These are phyloP conservation scores for Irena cyanogastra DNA, from an alignment of 2,113 vertebrate genomes.

Conservation along the genomic window DNA sequence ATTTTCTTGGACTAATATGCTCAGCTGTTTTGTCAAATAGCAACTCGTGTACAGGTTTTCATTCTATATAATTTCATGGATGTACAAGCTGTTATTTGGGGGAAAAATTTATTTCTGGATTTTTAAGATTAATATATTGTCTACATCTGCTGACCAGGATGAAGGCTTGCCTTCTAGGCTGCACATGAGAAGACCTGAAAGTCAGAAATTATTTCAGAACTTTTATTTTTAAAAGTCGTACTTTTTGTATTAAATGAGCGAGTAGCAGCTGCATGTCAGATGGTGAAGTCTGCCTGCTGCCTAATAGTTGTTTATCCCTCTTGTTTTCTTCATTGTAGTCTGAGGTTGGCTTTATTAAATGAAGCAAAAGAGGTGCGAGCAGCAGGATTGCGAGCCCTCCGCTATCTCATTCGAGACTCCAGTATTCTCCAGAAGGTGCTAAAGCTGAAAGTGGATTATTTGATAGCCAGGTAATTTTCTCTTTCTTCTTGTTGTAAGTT, in stretches of 20 bases:
- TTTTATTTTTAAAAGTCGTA: not conserved
- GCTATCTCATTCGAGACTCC: constrained; percentile 94
- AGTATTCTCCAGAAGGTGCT: constrained; percentile 93
- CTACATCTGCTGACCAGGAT: not conserved
- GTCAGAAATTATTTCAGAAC: not conserved
- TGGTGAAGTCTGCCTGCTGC: not conserved
- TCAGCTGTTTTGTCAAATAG: not conserved
- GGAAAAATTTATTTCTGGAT: fast-evolving
- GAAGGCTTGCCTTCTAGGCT: not conserved
- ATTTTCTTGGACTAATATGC: not conserved
- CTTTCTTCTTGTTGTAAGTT: not conserved
- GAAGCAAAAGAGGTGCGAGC: constrained; percentile 98
- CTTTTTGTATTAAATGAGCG: not conserved
- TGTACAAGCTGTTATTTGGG: not conserved
- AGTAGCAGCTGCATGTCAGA: not conserved
- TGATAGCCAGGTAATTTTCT: constrained; percentile 89
- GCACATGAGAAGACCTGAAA: not conserved
- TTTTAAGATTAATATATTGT: not conserved
- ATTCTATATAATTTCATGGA: not conserved
- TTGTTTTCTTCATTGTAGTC: constrained; percentile 68
- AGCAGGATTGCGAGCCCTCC: constrained; percentile 91
- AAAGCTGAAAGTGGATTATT: constrained; percentile 93
- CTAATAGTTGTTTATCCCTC: not conserved
- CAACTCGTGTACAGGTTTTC: not conserved
- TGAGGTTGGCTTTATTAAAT: constrained; percentile 92